Conservation (phyloP, 2,797 vertebrate species). For the Ictinia mississippiensis region DNA sequence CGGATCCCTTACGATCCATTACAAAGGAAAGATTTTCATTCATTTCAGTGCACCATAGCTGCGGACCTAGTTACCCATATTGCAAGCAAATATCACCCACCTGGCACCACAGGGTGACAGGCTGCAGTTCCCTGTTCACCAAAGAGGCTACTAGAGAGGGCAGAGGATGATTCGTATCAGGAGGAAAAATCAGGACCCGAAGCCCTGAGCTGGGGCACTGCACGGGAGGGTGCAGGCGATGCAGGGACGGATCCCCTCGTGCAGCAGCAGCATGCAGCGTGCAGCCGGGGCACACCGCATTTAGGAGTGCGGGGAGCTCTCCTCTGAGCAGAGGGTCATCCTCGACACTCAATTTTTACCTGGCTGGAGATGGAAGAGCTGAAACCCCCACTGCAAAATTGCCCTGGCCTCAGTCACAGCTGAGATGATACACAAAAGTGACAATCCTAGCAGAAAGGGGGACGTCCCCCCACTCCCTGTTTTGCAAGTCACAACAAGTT, state of each 20-base stretch:
- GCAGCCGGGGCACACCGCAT: not conserved
- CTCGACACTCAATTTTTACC: fast-evolving
- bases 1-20: not conserved
- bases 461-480: not conserved
- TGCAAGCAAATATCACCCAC: not conserved
- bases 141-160: not conserved
- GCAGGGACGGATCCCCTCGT: not conserved
- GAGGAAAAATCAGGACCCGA: not conserved
- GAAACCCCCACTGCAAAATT: fast-evolving
- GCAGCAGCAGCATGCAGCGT: not conserved
- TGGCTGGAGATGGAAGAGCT: not conserved
- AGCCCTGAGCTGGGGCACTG: not conserved
- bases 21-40: not conserved
- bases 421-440: not conserved
- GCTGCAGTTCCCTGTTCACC: not conserved
- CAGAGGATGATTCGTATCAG: not conserved
- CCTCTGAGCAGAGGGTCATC: not conserved
- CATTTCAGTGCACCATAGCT: not conserved
- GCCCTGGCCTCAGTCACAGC: not conserved
- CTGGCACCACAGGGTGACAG: too few relatives aligned
- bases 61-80: fast-evolving
- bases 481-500: not conserved
- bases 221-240: not conserved
- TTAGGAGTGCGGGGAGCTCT: not conserved
- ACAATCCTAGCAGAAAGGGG: not conserved